These are phyloP conservation scores for Solenodon paradoxus DNA, from an alignment of 2,113 vertebrate genomes.

Conservation along the genomic window DNA sequence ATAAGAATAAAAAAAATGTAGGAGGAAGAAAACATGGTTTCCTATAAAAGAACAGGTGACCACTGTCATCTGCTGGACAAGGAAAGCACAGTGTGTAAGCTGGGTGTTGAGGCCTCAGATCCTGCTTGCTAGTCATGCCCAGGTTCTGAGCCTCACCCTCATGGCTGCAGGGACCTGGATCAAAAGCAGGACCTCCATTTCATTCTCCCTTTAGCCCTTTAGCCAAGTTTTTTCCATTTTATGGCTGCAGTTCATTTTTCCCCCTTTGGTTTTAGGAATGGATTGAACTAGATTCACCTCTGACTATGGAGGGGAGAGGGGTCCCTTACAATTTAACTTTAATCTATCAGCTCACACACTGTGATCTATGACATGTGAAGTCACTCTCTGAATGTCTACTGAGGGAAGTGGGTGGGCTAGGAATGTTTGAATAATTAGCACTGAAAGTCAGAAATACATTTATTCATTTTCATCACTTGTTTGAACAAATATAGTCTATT, in stretches of 20 bases:
- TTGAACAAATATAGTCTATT: background rate
- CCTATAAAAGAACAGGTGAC: slow-evolving; percentile 11
- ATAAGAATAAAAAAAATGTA: slow-evolving; percentile 8
- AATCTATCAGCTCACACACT: background rate
- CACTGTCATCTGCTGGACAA: background rate
- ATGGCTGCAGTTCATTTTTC: background rate
- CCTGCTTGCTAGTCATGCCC: too few relatives aligned
- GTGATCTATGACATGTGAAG: background rate
- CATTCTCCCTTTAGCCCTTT: background rate
- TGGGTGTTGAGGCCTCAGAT: too few relatives aligned
- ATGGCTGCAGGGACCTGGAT: too few relatives aligned
- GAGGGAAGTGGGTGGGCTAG: background rate
- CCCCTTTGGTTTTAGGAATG: background rate
- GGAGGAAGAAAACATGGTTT: background rate
- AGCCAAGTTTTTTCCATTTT: background rate
- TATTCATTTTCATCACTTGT: background rate
- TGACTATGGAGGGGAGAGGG: background rate
- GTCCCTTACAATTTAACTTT: background rate
- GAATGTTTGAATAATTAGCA: background rate
- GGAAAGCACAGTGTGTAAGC: background rate
- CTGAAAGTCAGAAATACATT: background rate
- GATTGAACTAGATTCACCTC: background rate
- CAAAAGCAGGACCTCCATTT: slow-evolving; percentile 3
- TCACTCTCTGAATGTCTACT: background rate
- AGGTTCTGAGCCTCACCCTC: too few relatives aligned